Evolutionary conservation across 1,140 invertebrate genomes (phyloP).

Genomic region (Proales similis): DNA sequence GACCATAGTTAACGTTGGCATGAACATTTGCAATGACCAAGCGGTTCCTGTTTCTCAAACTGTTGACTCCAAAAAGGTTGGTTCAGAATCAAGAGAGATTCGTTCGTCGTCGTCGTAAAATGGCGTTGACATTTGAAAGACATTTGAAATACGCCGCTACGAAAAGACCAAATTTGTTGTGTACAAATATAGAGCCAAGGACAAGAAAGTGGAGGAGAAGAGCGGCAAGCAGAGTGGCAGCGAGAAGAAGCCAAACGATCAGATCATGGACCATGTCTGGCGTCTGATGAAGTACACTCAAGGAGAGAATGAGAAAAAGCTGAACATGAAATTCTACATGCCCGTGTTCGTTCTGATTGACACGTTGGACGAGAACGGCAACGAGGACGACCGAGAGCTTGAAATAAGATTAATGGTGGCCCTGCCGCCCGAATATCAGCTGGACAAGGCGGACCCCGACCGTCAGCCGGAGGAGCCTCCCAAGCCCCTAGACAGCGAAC

Average conservation of each 20-base stretch:
- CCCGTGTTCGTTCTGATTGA: conserved; percentile 34
- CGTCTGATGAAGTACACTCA: conserved; percentile 35
- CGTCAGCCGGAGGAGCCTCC: conserved; percentile 9
- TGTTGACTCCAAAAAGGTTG: conserved; percentile 9
- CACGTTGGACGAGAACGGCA: neutral
- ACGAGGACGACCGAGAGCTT: conserved; percentile 1
- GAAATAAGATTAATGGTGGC: conserved; percentile 27
- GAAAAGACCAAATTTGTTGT: conserved; percentile 19
- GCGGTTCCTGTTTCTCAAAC: conserved; percentile 7
- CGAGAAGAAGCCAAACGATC: no score
- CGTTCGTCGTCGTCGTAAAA: no score
- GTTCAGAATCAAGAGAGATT: no score
- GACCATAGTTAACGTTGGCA: conserved; percentile 26
- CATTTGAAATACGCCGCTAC: conserved; percentile 25
- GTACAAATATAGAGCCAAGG: conserved; percentile 19
- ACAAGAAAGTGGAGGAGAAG: neutral
- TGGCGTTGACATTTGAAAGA: neutral
- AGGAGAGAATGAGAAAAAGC: conserved; percentile 33
- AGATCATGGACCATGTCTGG: conserved; percentile 34
- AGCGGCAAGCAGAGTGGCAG: conserved; percentile 3
- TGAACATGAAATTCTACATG: conserved; percentile 35
- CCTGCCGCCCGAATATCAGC: conserved; percentile 21
- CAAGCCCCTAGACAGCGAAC: neutral
- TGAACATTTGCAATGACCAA: conserved; percentile 18
- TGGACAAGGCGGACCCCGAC: no score